Conservation (phyloP, 2,113 vertebrate species). For the Dicerorhinus sumatrensis region DNA sequence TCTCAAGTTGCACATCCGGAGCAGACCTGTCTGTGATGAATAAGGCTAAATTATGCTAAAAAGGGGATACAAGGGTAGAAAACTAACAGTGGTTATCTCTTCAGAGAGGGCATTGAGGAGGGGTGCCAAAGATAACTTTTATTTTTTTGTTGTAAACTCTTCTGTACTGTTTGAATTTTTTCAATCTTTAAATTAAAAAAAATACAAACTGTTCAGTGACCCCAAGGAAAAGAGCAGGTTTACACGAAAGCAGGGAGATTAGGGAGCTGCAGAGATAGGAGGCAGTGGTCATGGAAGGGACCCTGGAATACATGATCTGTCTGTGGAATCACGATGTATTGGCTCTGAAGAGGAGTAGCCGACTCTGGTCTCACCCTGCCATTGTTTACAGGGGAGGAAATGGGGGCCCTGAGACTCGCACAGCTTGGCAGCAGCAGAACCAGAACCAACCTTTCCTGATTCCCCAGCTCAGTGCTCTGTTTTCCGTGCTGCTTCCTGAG, state of each 20-base stretch:
- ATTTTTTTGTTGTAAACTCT: neutral
- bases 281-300: neutral
- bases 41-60: neutral
- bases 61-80: neutral
- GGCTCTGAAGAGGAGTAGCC: neutral
- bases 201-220: neutral
- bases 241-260: neutral
- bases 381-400: neutral
- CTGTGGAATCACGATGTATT: neutral
- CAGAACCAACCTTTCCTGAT: conserved; percentile 44
- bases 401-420: neutral
- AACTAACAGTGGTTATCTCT: neutral
- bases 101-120: neutral
- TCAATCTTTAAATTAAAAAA: neutral
- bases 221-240: neutral
- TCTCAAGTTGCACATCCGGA: neutral
- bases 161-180: neutral
- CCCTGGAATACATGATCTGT: neutral
- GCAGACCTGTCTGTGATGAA: neutral
- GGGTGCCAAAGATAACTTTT: neutral
- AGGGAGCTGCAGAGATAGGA: neutral
- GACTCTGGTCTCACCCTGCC: neutral
- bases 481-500: neutral
- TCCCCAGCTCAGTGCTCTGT: neutral
- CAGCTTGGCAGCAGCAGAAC: neutral